Conservation (phyloP, 2,113 vertebrate species). For the Corvus cornix region DNA sequence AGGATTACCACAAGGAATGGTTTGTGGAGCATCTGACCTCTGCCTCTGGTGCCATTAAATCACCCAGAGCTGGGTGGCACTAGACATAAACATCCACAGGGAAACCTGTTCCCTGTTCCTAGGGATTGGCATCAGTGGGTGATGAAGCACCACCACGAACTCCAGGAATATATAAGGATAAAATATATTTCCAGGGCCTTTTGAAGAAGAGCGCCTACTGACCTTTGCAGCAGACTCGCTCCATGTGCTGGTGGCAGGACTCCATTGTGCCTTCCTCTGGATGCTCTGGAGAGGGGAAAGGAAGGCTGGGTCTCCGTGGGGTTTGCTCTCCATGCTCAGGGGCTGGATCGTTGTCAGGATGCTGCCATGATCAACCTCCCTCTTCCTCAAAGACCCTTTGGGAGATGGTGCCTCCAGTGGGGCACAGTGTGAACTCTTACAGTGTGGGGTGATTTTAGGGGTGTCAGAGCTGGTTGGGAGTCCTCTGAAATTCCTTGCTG, state of each 20-base stretch:
- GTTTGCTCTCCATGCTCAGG: not conserved
- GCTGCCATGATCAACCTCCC: not conserved
- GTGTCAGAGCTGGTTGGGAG: not conserved
- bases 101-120: not conserved
- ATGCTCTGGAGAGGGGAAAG: not conserved
- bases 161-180: not conserved
- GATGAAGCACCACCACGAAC: not conserved
- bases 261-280: not conserved
- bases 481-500: not conserved
- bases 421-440: not conserved
- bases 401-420: not conserved
- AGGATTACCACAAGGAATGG: not conserved
- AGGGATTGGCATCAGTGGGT: not conserved
- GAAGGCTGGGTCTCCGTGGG: not conserved
- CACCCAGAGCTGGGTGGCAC: not conserved
- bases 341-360: not conserved
- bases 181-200: not conserved
- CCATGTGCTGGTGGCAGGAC: not conserved
- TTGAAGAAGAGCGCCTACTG: not conserved
- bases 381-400: not conserved
- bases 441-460: not conserved
- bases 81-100: not conserved
- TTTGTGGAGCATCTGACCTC: not conserved
- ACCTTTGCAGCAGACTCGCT: slow-evolving; percentile 18
- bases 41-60: not conserved